Evolutionary conservation across 1,140 invertebrate species (phyloP), one percentile per base, ranked within the genome.

Genomic region (Melitaea cinxia): DNA sequence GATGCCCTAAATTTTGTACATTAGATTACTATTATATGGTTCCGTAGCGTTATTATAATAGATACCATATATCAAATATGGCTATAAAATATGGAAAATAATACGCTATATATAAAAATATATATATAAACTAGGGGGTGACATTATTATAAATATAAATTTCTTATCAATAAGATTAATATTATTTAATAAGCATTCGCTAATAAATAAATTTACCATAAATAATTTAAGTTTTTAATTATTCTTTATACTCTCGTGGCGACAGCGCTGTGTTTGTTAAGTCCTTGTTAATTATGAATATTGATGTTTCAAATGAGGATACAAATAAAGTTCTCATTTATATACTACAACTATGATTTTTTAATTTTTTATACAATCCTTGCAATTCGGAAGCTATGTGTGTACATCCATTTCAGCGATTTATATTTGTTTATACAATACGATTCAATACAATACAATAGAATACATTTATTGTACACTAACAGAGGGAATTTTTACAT

Each of bases 71-170:
- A n/a, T n/a, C n/a, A n/a, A n/a, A n/a, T n/a, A n/a, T n/a, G n/a
- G n/a, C n/a, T n/a, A n/a, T n/a, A n/a, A n/a, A n/a, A n/a, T n/a
- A 28, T 9, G 47, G 35, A 50, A 65, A 58, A 58, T 14, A 30
- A 21, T 58, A 37, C 47, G 47, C 47, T 53, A 33, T 23, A 1
- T 4, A 7, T 33, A 12, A 1, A 33, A 57, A 52, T 28, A 28
- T 30, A 57, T 66, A 5, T 52, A 19, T 35, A 65, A 49, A 49
- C 77, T 82, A 82, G 79, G 70, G 73, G 79, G 79, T 82, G 79
- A 78, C 79, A 69, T 72, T 68, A 37, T 75, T 75, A 45, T 65
- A 61, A 68, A 66, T 64, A 63, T 63, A 45, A 63, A 54, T 53
- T 15, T 30, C 4, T 59, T 21, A 28, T n/a, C n/a, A n/a, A 54